Conservation (phyloP, 1,140 invertebrate species). For the Telenomus remus region DNA sequence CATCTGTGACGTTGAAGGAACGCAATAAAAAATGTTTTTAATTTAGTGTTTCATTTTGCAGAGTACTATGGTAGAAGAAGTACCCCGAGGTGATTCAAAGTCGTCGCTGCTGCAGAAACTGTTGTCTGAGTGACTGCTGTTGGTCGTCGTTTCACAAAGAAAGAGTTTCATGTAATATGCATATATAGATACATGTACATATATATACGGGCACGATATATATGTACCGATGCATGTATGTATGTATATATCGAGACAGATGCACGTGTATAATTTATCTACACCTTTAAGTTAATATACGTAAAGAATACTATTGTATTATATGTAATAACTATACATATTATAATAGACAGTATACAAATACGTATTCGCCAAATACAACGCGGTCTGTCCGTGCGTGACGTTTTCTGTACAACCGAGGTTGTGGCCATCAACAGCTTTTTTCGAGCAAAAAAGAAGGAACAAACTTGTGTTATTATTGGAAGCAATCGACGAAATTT, state of each 20-base stretch:
- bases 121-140: constrained; percentile 82
- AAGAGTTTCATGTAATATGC: constrained; percentile 73
- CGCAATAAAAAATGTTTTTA: constrained; percentile 9
- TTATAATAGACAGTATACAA: constrained; percentile 67
- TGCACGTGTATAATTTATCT: constrained; percentile 60
- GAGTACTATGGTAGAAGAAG: constrained; percentile 84
- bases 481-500: constrained; percentile 3
- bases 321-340: constrained; percentile 69
- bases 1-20: background rate
- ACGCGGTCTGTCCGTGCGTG: constrained; percentile 57
- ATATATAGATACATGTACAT: constrained; percentile 61
- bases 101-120: constrained; percentile 86
- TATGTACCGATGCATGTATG: constrained; percentile 53
- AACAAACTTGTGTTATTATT: constrained; percentile 15
- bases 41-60: constrained; percentile 69
- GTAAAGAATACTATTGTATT: constrained; percentile 74
- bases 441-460: too few relatives aligned
- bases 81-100: constrained; percentile 81
- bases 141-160: constrained; percentile 63
- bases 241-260: constrained; percentile 44
- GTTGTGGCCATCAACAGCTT: too few relatives aligned
- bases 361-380: constrained; percentile 73
- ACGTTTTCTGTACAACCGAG: constrained; percentile 44
- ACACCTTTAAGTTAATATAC: constrained; percentile 66
- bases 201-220: constrained; percentile 44